Evolutionary conservation across 2,113 vertebrate genomes (phyloP), one percentile per base, ranked within the genome.

Genomic region (Rallus limicola): DNA sequence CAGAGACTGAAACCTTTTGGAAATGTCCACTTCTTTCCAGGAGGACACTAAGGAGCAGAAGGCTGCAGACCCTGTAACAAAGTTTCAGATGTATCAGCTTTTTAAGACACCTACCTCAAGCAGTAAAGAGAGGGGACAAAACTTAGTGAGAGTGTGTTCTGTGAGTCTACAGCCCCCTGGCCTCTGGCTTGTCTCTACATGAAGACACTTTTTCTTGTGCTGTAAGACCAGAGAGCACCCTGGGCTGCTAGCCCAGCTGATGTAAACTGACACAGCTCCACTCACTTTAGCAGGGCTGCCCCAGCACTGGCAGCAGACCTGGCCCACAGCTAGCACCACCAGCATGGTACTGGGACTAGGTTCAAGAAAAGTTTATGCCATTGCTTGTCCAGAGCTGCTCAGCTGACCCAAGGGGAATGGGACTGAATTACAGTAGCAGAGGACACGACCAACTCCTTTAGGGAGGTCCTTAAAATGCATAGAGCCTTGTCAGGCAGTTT

Each of bases 311-410:
- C 34, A 63, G n/a, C n/a, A 71, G 38, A 33, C 33, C n/a, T 25
- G 18, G 25, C 44, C 36, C 44, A 40, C 25, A 55, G 46, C 12
- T 38, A 60, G 20, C 8, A 67, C 25, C 16, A 67, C 20, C n/a
- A 46, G 3, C 13, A 53, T 0, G 0, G 11, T 5, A 13, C 29
- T 69, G 10, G 31, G 16, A 56, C 4, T 11, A 25, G 6, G 4
- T 52, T 69, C 33, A 82, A 16, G 25, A 4, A 48, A 7, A 7
- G 3, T 70, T 84, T 65, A 65, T 50, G 28, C 7, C 29, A 9
- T 25, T 21, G 33, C 12, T 82, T 29, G 36, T 68, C 62, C 28
- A 68, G 62, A 71, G 16, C n/a, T 67, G 8, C 10, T 40, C 53
- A 59, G 24, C 19, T 33, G 28, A 23, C 88, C 34, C 38, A 40